A percentile compares a stretch with the other conserved stretches of the same genome.
These are phyloP conservation scores for Gerris lacustris DNA, from an alignment of 2,888 invertebrate genomes.

Conservation along the genomic window DNA sequence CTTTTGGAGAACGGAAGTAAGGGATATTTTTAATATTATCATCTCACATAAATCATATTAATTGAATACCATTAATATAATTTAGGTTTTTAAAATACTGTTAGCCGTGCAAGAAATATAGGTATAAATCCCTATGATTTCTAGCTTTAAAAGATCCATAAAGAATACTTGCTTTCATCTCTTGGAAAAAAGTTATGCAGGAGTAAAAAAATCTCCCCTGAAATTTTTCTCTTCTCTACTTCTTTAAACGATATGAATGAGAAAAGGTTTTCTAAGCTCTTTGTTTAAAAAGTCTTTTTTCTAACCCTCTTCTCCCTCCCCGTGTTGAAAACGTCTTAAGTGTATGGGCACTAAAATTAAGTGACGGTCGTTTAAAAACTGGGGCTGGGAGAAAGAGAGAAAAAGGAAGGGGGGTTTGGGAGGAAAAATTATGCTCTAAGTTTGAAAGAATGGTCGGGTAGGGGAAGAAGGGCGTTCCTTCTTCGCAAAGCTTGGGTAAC, in stretches of 20 bases:
- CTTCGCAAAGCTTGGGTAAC: not conserved
- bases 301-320: conserved; percentile 6
- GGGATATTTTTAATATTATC: too few relatives aligned
- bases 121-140: too few relatives aligned
- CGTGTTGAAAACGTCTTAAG: conserved; percentile 4
- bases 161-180: too few relatives aligned
- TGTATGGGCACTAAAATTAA: conserved; percentile 5
- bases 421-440: not conserved
- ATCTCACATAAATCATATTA: too few relatives aligned
- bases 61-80: too few relatives aligned
- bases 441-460: not conserved
- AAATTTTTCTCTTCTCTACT: not conserved
- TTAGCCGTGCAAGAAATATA: not conserved
- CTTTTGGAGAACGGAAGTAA: too few relatives aligned
- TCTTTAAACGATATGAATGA: conserved; percentile 16
- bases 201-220: too few relatives aligned
- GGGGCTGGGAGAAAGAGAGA: not conserved
- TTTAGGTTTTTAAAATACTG: too few relatives aligned
- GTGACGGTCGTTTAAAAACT: conserved; percentile 5
- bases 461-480: not conserved
- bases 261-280: conserved; percentile 10
- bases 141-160: too few relatives aligned
- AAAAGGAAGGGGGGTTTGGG: too few relatives aligned
- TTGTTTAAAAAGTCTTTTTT: conserved; percentile 11
- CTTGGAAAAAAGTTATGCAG: too few relatives aligned